Evolutionary conservation across 2,113 vertebrate genomes (phyloP).

Genomic region (Todiramphus saurophagus): DNA sequence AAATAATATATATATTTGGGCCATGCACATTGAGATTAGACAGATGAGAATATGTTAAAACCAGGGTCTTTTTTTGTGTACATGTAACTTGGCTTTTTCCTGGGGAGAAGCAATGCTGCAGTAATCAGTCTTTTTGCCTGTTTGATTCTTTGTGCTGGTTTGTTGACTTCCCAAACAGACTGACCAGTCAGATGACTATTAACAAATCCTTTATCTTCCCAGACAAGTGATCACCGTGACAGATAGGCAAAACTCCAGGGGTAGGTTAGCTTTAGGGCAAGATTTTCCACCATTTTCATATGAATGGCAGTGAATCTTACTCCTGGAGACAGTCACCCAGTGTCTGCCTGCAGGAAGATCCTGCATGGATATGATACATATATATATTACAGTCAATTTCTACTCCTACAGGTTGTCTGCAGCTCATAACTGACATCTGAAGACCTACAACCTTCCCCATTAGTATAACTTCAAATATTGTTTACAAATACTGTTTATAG

Average conservation of each 20-base stretch:
- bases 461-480: not conserved
- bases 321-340: conserved; percentile 4
- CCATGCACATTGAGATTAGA: not conserved
- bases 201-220: conserved; percentile 33
- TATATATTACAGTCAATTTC: not conserved
- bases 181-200: not conserved
- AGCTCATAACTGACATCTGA: not conserved
- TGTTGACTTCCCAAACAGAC: not conserved
- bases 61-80: not conserved
- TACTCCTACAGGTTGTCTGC: not conserved
- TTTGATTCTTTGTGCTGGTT: not conserved
- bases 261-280: conserved; percentile 54
- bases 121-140: not conserved
- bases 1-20: not conserved
- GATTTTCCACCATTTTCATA: conserved; percentile 55
- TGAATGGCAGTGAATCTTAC: conserved; percentile 26
- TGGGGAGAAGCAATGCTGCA: not conserved
- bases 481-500: not conserved
- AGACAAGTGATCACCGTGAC: not conserved
- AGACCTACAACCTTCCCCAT: not conserved
- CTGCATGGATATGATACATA: not conserved
- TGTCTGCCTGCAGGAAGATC: not conserved
- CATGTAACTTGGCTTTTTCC: not conserved
- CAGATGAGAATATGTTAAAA: not conserved
- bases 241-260: conserved; percentile 44